A percentile compares a stretch with the other conserved stretches of the same genome.
Evolutionary conservation across 1,140 invertebrate genomes (phyloP).

Genomic region (Anastatus disparis): DNA sequence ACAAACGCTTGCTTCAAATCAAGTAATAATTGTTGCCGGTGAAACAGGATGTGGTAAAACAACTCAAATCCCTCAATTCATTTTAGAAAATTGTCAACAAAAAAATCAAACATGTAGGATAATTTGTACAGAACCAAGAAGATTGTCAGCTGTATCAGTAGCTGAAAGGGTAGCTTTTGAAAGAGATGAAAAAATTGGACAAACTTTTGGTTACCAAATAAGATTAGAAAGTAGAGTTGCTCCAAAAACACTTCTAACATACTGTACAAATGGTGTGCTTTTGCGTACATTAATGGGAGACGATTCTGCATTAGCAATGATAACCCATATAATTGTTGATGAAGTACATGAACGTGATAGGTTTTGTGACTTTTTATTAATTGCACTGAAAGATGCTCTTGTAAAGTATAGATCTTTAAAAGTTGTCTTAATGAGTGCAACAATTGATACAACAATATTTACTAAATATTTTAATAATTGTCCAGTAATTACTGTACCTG

Average conservation of each 20-base stretch:
- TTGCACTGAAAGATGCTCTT: constrained; percentile 83
- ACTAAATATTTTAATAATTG: constrained; percentile 84
- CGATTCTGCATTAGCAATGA: constrained; percentile 72
- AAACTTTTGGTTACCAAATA: constrained; percentile 94
- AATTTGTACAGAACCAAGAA: constrained; percentile 91
- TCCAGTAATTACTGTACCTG: constrained; percentile 83
- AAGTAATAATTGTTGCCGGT: constrained; percentile 78
- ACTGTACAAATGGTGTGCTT: constrained; percentile 92
- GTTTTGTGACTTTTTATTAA: constrained; percentile 91
- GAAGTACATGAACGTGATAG: constrained; percentile 96
- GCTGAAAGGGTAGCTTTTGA: constrained; percentile 86
- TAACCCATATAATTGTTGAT: constrained; percentile 91
- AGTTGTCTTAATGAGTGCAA: constrained; percentile 95
- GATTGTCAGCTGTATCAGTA: constrained; percentile 89
- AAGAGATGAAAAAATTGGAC: constrained; percentile 85
- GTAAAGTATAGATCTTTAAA: constrained; percentile 78
- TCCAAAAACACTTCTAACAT: constrained; percentile 84
- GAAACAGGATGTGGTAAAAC: constrained; percentile 92
- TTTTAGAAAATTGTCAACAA: constrained; percentile 81
- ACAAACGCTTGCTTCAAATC: constrained; percentile 65
- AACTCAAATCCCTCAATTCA: constrained; percentile 90
- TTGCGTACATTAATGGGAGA: constrained; percentile 86
- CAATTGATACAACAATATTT: constrained; percentile 84
- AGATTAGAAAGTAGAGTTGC: constrained; percentile 85
- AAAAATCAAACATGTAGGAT: constrained; percentile 81